These are phyloP conservation scores for Drosophila orena DNA, from an alignment of 1,140 invertebrate species.

Conservation along the genomic window DNA sequence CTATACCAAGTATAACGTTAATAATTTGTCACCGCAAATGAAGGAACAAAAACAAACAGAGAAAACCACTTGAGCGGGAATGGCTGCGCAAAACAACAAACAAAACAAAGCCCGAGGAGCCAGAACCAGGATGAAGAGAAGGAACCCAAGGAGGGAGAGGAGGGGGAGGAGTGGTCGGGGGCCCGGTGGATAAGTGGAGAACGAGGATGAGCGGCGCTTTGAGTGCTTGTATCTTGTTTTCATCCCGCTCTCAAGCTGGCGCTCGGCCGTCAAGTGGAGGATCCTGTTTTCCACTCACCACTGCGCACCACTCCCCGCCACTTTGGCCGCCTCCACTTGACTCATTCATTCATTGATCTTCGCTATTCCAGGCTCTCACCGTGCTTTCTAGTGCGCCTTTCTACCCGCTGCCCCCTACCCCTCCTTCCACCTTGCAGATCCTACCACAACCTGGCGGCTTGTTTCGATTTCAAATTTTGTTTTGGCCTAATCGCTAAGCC, in stretches of 20 bases:
- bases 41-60: slow-evolving; percentile 83
- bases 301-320: slow-evolving; percentile 4
- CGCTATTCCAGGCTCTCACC: slow-evolving; percentile 17
- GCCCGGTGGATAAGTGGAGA: slow-evolving; percentile 35
- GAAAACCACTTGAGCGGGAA: slow-evolving; percentile 74
- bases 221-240: slow-evolving; percentile 58
- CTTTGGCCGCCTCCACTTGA: slow-evolving; percentile 34
- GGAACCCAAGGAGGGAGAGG: not conserved
- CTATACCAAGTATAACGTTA: slow-evolving; percentile 52
- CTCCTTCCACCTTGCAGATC: too few relatives aligned
- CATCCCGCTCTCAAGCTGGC: slow-evolving; percentile 22
- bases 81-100: slow-evolving; percentile 10
- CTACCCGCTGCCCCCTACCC: too few relatives aligned
- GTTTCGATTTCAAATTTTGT: slow-evolving; percentile 21
- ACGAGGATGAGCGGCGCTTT: slow-evolving; percentile 73
- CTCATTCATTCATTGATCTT: slow-evolving; percentile 58
- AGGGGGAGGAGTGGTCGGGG: slow-evolving; percentile 1
- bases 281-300: slow-evolving; percentile 40
- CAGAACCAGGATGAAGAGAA: slow-evolving; percentile 16
- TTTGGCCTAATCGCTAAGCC: slow-evolving; percentile 26
- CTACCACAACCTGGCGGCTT: slow-evolving; percentile 5
- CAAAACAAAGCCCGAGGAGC: slow-evolving; percentile 12
- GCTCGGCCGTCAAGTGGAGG: slow-evolving; percentile 44
- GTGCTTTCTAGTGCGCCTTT: slow-evolving; percentile 15
- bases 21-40: slow-evolving; percentile 82